Base-by-base conservation (phyloP, 2,888 invertebrate species). In the Isoperla grammatica region DNA sequence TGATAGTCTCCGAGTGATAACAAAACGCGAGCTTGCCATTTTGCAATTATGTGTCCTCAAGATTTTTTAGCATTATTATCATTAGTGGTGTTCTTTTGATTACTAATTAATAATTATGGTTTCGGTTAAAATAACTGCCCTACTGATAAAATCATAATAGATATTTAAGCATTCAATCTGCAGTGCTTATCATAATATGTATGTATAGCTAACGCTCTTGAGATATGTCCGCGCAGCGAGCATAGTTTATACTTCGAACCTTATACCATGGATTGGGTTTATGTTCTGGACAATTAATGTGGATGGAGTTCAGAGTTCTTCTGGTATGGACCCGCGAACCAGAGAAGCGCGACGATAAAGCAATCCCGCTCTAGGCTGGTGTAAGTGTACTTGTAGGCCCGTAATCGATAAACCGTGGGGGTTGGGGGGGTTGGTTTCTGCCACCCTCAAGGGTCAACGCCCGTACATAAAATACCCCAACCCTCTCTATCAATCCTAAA, bases 351-450 rank as follows among this genome's bases (percentile, higher is more conserved):
- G 29, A 29, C 8, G 29, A 29, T 29, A 29, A 29, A 29, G 29
- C 29, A 29, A 29, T 29, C 29, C 29, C 29, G 29, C 29, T 29
- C 29, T 29, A 29, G 29, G 29, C 29, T 29, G 29, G 29, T 29
- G 29, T 29, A 29, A 29, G 40, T 40, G 12, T 40, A 40, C n/a
- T 40, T 40, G 40, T 8, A 29, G 29, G 29, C 29, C 29, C 29
- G 29, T 29, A 29, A 59, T 59, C 59, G 59, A 59, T 59, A 59
- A 20, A 35, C 22, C 19, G 59, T 19, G 59, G 59, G 59, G 42
- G 49, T n/a, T n/a, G 42, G 22, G 56, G 43, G 39, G 43, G 59
- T 53, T 43, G 54, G 45, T 57, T 45, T 35, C 46, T 57, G 48
- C 57, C 50, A 50, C 42, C 50, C 53, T 40, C 6, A 11, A 49